These are phyloP conservation scores for Tetragonisca angustula DNA, from an alignment of 2,888 invertebrate genomes.

Conservation along the genomic window DNA sequence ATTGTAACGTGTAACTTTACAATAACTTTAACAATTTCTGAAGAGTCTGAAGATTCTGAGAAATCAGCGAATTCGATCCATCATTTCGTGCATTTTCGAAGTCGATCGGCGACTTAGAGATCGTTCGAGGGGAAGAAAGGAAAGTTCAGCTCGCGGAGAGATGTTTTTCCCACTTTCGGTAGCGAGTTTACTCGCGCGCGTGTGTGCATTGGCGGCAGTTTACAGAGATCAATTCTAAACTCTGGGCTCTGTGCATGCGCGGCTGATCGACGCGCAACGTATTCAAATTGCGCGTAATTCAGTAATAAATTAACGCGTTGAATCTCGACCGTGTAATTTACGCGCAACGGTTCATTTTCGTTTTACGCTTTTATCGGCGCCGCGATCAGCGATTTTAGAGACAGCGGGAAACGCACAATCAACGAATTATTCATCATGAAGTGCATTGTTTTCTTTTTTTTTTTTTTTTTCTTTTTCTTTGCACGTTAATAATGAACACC, in stretches of 20 bases:
- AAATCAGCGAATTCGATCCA: neutral
- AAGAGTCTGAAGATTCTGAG: neutral
- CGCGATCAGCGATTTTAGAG: conserved; percentile 22
- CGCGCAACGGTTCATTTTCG: conserved; percentile 34
- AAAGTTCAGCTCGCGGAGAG: conserved; percentile 1
- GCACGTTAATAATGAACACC: neutral
- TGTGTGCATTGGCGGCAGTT: conserved; percentile 23
- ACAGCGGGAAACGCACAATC: conserved; percentile 5
- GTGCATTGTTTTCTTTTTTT: neutral
- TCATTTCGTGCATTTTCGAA: neutral
- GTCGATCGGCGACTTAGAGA: neutral
- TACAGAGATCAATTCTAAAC: conserved; percentile 51
- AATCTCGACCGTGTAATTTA: conserved; percentile 52
- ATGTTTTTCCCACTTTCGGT: conserved; percentile 19
- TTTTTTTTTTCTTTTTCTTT: neutral
- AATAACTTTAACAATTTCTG: neutral
- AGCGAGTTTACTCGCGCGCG: conserved; percentile 32
- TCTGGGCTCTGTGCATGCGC: conserved; percentile 23
- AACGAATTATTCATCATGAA: conserved; percentile 21
- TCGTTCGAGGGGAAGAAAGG: neutral
- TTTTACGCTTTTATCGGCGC: conserved; percentile 34
- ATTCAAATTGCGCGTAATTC: conserved; percentile 62
- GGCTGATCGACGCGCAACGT: conserved; percentile 55
- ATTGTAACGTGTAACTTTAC: neutral
- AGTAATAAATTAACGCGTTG: conserved; percentile 64